These are phyloP conservation scores for Eupristina koningsbergeri DNA, from an alignment of 1,140 invertebrate species.

Conservation along the genomic window DNA sequence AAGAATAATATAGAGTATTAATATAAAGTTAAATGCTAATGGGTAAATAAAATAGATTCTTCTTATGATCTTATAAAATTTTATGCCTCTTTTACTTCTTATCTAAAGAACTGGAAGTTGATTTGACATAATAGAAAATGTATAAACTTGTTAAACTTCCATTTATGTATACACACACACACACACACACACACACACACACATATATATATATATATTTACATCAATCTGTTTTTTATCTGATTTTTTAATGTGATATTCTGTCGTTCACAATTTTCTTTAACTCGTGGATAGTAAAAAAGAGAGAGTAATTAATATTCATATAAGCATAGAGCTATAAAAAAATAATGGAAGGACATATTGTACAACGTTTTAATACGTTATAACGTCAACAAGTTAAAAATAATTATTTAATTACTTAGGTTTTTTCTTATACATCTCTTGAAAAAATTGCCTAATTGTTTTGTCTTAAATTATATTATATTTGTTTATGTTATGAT, in stretches of 20 bases:
- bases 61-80: constrained; percentile 10
- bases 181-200: no score
- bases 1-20: neutral
- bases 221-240: neutral
- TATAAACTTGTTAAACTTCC: neutral
- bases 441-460: neutral
- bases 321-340: neutral
- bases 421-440: neutral
- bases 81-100: neutral
- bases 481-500: neutral
- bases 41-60: neutral
- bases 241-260: neutral
- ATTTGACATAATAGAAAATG: neutral
- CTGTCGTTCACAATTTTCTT: neutral
- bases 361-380: neutral
- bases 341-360: neutral
- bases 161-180: no score
- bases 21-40: neutral
- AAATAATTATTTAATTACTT: no score
- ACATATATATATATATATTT: neutral
- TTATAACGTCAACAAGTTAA: neutral
- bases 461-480: neutral
- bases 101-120: neutral
- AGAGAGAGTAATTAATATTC: neutral
- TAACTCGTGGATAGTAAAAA: neutral